Conservation (phyloP, 2,113 vertebrate species). For the rat (Rattus norvegicus) region DNA sequence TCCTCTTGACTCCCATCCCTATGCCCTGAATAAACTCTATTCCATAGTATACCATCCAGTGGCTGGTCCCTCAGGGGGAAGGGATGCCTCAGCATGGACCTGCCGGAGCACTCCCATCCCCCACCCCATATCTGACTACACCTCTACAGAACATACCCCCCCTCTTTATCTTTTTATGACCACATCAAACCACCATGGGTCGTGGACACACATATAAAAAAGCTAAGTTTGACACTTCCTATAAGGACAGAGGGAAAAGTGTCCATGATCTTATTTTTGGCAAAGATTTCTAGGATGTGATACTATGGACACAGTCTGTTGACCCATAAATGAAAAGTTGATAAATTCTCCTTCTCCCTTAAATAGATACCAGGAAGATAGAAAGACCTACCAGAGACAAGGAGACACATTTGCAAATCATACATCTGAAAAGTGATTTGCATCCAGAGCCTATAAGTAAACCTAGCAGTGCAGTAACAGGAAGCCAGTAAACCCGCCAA, state of each 20-base stretch:
- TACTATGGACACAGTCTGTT: neutral
- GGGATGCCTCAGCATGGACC: too few relatives aligned
- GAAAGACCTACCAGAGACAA: neutral
- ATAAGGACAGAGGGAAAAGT: neutral
- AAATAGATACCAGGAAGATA: neutral
- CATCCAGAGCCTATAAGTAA: neutral
- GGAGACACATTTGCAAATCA: neutral
- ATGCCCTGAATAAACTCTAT: too few relatives aligned
- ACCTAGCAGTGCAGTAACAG: neutral
- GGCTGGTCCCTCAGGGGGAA: too few relatives aligned
- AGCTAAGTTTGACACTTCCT: neutral
- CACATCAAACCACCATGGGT: neutral
- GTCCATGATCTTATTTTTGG: neutral
- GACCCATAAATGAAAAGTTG: neutral
- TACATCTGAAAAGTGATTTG: neutral
- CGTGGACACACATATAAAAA: neutral
- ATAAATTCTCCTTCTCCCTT: neutral
- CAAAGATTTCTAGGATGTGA: slow-evolving; percentile 29
- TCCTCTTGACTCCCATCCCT: too few relatives aligned
- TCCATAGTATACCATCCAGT: too few relatives aligned
- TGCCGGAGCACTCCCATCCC: too few relatives aligned
- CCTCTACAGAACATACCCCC: too few relatives aligned
- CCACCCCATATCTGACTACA: too few relatives aligned
- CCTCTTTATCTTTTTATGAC: too few relatives aligned
- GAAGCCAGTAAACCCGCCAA: too few relatives aligned